Percentiles rank a stretch among this genome's conserved stretches.
Evolutionary conservation across 2,797 vertebrate species (phyloP).

Genomic region (Melanotaenia nigrans): DNA sequence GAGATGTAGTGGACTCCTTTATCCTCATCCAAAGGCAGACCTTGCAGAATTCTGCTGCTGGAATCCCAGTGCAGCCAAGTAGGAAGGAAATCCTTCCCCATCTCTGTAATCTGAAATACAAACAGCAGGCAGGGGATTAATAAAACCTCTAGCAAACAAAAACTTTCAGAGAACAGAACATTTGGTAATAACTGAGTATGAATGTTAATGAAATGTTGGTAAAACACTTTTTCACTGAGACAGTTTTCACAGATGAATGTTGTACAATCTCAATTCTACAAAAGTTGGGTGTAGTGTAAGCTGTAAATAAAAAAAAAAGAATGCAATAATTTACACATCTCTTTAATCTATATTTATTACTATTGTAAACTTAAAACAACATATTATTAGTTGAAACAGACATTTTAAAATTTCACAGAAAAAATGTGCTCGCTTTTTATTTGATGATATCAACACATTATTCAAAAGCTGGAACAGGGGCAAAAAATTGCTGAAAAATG

Average conservation of each 20-base stretch:
- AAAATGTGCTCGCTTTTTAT: not conserved
- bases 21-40: slow-evolving; percentile 93
- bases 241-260: not conserved
- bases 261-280: not conserved
- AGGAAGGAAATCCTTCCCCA: slow-evolving; percentile 90
- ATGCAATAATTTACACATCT: not conserved
- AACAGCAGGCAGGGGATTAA: not conserved
- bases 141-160: not conserved
- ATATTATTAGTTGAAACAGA: not conserved
- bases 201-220: not conserved
- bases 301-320: no score
- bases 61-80: slow-evolving; percentile 93
- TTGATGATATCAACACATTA: not conserved
- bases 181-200: not conserved
- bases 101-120: slow-evolving; percentile 85
- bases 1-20: slow-evolving; percentile 95
- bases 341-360: not conserved
- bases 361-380: not conserved
- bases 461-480: not conserved
- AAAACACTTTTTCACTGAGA: no score
- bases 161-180: not conserved
- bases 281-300: not conserved
- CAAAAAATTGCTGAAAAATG: not conserved
- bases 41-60: slow-evolving; percentile 84
- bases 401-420: not conserved